phyloP scores from a whole-genome alignment of 1,140 invertebrate species.

The Elysia chlorotica region DNA sequence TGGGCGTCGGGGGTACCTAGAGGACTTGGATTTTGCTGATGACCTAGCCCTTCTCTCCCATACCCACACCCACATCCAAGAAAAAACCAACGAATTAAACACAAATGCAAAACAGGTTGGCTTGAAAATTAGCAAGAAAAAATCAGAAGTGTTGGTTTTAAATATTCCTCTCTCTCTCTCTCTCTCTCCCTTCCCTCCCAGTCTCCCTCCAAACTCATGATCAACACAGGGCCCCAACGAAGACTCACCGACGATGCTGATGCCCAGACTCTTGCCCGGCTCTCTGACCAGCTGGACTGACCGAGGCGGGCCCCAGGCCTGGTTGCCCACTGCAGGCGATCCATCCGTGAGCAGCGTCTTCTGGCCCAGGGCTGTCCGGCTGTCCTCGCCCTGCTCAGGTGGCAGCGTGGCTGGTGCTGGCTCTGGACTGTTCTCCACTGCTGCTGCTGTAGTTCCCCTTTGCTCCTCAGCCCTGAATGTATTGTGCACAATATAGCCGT shows the following conservation, averaged over 20 bases:
- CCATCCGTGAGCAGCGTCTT: slow-evolving; percentile 46
- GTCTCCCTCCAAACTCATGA: too few species aligned
- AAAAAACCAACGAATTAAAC: too few species aligned
- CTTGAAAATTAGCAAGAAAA: too few species aligned
- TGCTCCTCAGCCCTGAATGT: background rate
- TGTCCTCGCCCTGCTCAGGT: background rate
- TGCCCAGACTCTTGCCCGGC: slow-evolving; percentile 77
- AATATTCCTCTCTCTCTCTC: too few species aligned
- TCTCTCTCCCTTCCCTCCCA: too few species aligned
- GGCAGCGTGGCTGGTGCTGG: background rate
- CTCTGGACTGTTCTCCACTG: background rate
- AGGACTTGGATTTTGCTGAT: too few species aligned
- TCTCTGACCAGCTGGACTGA: slow-evolving; percentile 75
- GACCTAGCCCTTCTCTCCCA: too few species aligned
- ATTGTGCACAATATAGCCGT: background rate
- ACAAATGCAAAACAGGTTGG: too few species aligned
- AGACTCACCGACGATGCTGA: slow-evolving; percentile 87
- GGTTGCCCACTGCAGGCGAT: slow-evolving; percentile 67
- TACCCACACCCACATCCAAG: too few species aligned
- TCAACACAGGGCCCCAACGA: background rate
- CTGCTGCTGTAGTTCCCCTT: background rate
- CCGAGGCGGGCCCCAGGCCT: slow-evolving; percentile 87
- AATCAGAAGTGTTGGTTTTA: too few species aligned
- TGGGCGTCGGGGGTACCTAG: too few species aligned
- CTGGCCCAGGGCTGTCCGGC: slow-evolving; percentile 30